These are phyloP conservation scores for Chondrosia reniformis DNA, from an alignment of 37 sponge, comb jelly and placozoan genomes.

Conservation along the genomic window DNA sequence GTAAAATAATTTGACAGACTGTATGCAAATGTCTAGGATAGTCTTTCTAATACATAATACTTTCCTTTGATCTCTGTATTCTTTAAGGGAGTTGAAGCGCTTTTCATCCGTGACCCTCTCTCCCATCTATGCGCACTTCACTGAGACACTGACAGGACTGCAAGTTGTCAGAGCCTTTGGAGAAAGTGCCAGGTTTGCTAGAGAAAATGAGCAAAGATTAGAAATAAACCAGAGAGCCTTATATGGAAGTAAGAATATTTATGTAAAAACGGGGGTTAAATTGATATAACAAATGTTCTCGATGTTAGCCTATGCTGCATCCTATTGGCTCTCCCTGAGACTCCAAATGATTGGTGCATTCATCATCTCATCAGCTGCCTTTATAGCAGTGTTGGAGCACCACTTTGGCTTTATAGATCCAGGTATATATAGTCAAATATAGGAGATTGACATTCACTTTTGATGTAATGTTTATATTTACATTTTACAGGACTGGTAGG, in stretches of 20 bases:
- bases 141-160: slow-evolving; percentile 83
- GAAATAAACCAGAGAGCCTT: slow-evolving; percentile 87
- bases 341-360: slow-evolving; percentile 85
- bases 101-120: slow-evolving; percentile 88
- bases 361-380: slow-evolving; percentile 82
- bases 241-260: slow-evolving; percentile 59
- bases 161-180: slow-evolving; percentile 75
- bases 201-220: slow-evolving; percentile 63
- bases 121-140: slow-evolving; percentile 96
- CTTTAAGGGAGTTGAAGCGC: slow-evolving; percentile 88
- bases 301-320: slow-evolving; percentile 61
- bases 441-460: neutral
- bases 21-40: no score
- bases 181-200: slow-evolving; percentile 57
- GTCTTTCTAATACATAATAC: neutral
- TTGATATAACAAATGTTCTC: no score
- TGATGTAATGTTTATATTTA: neutral
- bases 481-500: slow-evolving; percentile 79
- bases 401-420: slow-evolving; percentile 82
- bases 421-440: slow-evolving; percentile 33
- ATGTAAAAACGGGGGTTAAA: neutral
- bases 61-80: neutral
- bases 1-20: no score
- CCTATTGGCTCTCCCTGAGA: slow-evolving; percentile 86
- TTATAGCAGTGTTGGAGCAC: slow-evolving; percentile 89